Evolutionary conservation across 1,140 invertebrate species (phyloP).

Genomic region (Hirudo medicinalis): DNA sequence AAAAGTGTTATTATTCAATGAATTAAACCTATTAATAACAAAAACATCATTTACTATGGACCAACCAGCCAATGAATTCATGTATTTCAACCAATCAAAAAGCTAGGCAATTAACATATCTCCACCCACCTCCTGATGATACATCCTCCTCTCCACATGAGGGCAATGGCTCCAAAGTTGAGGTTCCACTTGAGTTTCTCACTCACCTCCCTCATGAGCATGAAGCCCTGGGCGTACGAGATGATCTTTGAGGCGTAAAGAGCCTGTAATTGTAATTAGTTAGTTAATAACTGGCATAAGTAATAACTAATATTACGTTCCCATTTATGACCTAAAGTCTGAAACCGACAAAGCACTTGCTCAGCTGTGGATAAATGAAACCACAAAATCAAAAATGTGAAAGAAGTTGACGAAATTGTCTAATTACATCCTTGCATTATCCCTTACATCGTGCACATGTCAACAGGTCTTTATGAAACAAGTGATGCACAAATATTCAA

Average conservation of each 20-base stretch:
- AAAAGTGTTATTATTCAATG: too few species aligned
- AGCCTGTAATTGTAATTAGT: slow-evolving; percentile 48
- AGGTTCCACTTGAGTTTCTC: slow-evolving; percentile 80
- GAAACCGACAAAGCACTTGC: neutral
- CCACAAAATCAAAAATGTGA: neutral
- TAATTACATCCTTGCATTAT: neutral
- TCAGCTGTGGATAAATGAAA: neutral
- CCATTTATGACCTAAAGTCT: neutral
- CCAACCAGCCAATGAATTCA: too few species aligned
- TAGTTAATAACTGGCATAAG: neutral
- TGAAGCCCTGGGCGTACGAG: slow-evolving; percentile 98
- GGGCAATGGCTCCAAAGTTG: slow-evolving; percentile 91
- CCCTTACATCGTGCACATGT: neutral
- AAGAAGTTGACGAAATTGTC: neutral
- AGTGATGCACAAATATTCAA: neutral
- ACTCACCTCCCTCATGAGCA: slow-evolving; percentile 87
- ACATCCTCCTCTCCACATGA: slow-evolving; percentile 99
- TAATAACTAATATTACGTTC: neutral
- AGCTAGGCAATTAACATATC: neutral
- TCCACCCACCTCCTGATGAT: slow-evolving; percentile 74
- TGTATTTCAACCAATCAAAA: neutral
- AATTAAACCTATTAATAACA: too few species aligned
- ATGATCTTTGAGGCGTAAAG: slow-evolving; percentile 96
- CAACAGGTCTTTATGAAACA: neutral
- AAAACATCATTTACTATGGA: too few species aligned